Evolutionary conservation across 2,888 invertebrate genomes (phyloP), one percentile per base, ranked within the genome.

Genomic region (Harpalus rufipes): DNA sequence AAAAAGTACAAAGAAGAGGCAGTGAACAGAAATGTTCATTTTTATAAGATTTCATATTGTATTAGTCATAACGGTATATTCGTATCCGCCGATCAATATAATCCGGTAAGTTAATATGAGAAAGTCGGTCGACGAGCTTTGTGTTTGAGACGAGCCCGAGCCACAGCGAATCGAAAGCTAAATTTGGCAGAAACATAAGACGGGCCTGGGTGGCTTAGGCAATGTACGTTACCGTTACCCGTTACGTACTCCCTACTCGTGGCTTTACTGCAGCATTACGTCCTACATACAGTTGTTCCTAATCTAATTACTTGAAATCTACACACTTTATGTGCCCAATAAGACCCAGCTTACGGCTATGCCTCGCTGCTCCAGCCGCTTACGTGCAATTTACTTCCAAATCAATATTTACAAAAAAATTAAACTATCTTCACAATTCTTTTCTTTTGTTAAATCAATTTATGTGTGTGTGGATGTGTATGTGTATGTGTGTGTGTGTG

Each of bases 281-380:
- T 18, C 78, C n/a, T 32, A 78, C 78, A 78, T 59, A 82, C 74
- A 82, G 76, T 83, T 83, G 83, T 83, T 83, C 51, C 83, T 83
- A 83, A 83, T 83, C 83, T 83, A 83, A 83, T 83, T 83, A 83
- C 83, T 44, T 18, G 74, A 76, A 83, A 83, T 83, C 83, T 76
- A 65, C 76, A 76, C 61, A 76, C 76, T 83, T 83, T 76, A 74
- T 44, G 76, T 58, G 58, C 14, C 61, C 61, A 76, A 76, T 83
- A 83, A 76, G 76, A 83, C 83, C 59, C 76, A 76, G 83, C 74
- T 76, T 74, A 76, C 74, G 44, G 76, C 74, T 68, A 39, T 56
- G 14, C 32, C 39, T 39, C 32, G 41, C 74, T 61, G 44, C 44
- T 21, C 7, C 59, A 32, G 41, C 25, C 7, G n/a, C 7, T 81